These are phyloP conservation scores for Clostera curtula DNA, from an alignment of 2,888 invertebrate species.

Conservation along the genomic window DNA sequence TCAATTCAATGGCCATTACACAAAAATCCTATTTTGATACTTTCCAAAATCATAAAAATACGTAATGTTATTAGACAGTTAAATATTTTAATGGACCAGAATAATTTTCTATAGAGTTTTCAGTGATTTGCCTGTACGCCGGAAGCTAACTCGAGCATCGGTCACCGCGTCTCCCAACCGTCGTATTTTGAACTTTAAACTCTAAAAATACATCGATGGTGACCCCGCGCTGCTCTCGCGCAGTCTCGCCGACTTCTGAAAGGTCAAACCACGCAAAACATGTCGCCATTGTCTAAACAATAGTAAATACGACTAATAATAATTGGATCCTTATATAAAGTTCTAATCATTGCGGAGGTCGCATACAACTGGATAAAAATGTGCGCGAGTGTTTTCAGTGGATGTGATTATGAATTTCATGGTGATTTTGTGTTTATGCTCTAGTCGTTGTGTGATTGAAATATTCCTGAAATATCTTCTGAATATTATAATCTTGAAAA, in stretches of 20 bases:
- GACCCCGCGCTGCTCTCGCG: conserved; percentile 68
- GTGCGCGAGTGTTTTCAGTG: neutral
- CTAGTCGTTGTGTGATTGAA: neutral
- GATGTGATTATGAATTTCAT: neutral
- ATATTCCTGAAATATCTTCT: no score
- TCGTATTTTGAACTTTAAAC: conserved; percentile 76
- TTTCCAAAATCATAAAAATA: no score
- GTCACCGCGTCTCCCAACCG: conserved; percentile 44
- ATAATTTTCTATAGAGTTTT: no score
- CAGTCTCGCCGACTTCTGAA: conserved; percentile 67
- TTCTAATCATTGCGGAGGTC: no score
- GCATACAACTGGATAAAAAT: neutral
- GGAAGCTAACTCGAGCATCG: conserved; percentile 29
- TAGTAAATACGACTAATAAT: conserved; percentile 22
- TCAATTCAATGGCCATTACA: no score
- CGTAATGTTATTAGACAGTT: no score
- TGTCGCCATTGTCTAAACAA: conserved; percentile 41
- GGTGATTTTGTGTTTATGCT: neutral
- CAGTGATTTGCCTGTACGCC: no score
- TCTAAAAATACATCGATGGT: conserved; percentile 72
- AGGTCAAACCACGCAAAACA: conserved; percentile 65
- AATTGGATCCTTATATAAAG: neutral
- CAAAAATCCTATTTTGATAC: no score
- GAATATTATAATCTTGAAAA: no score
- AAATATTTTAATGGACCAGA: no score